Base-by-base conservation (phyloP, 2,888 invertebrate species). In the Thereva nobilitata region DNA sequence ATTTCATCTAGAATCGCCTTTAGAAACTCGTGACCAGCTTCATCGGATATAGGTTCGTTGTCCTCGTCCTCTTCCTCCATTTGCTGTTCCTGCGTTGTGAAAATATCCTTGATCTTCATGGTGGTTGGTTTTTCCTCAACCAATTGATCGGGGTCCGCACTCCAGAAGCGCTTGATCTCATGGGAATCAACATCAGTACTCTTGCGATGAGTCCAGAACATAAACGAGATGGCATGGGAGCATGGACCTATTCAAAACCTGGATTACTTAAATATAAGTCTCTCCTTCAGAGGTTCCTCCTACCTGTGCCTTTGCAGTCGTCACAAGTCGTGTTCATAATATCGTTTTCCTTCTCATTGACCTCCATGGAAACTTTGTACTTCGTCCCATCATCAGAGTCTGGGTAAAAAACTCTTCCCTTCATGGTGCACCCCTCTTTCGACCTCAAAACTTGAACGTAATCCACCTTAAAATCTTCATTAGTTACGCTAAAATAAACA, bases 181-280 rank as follows among this genome's bases (percentile, higher is more conserved):
- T 73, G 67, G 0, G 74, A 42, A 5, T 76, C 72, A 10, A 71
- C 67, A 3, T 76, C 76, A 0, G 70, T 72, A 34, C 74, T 75
- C 40, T 75, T 77, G 5, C 75, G 73, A 54, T 80, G 76, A 10
- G 78, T 66, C 80, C 80, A 80, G 64, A 80, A 78, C 2, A 78
- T 72, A 23, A 80, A 77, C 0, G 77, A 74, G 41, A 80, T 71
- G 6, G 76, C 71, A 61, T 80, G 80, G 3, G 73, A 71, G 52
- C 80, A 80, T 0, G 74, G 71, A 12, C 71, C 79, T 80, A 40
- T 0, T 54, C 5, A 23, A 38, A 34, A 12, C 52, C 47, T 52
- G 49, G 55, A 49, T 2, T 23, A 37, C 4, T 45, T 9, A 42
- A 23, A 23, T 23, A 23, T 2, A 23, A 23, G 23, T 23, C 23